These are phyloP conservation scores for Holacanthella duospinosa DNA, from an alignment of 2,888 invertebrate genomes.

Conservation along the genomic window DNA sequence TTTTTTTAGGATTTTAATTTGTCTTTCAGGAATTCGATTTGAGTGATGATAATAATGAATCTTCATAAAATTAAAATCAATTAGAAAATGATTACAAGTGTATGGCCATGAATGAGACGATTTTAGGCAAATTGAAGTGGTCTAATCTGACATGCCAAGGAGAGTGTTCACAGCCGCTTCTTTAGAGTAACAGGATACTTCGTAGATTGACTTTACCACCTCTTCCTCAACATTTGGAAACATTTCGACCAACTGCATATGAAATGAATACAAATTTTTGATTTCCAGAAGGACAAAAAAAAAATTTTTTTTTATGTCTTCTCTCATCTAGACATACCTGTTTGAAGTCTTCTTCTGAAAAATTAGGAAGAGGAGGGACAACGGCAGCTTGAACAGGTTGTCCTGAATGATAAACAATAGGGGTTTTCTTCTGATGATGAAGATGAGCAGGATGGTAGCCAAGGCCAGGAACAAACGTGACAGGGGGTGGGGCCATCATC, in stretches of 20 bases:
- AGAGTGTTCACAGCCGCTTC: conserved; percentile 81
- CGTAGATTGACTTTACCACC: conserved; percentile 79
- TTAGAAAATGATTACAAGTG: background rate
- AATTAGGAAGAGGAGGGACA: conserved; percentile 18
- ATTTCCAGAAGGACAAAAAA: background rate
- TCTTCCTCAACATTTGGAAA: conserved; percentile 90
- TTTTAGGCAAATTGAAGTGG: background rate
- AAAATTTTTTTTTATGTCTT: background rate
- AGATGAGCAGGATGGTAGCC: background rate
- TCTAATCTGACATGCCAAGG: conserved; percentile 56
- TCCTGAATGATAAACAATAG: conserved; percentile 19
- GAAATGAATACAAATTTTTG: background rate
- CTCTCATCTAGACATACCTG: conserved; percentile 46
- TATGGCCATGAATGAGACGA: background rate
- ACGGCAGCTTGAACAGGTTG: conserved; percentile 23
- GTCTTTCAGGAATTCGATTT: background rate
- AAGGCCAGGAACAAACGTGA: background rate
- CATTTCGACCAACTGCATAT: conserved; percentile 78
- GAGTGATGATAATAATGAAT: background rate
- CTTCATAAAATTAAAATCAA: no score
- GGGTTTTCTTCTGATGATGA: background rate
- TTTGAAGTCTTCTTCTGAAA: conserved; percentile 51
- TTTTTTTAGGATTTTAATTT: background rate
- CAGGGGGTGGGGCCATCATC: background rate
- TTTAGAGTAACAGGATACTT: conserved; percentile 79